Evolutionary conservation across 2,797 vertebrate genomes (phyloP).

Genomic region (Carapus acus): DNA sequence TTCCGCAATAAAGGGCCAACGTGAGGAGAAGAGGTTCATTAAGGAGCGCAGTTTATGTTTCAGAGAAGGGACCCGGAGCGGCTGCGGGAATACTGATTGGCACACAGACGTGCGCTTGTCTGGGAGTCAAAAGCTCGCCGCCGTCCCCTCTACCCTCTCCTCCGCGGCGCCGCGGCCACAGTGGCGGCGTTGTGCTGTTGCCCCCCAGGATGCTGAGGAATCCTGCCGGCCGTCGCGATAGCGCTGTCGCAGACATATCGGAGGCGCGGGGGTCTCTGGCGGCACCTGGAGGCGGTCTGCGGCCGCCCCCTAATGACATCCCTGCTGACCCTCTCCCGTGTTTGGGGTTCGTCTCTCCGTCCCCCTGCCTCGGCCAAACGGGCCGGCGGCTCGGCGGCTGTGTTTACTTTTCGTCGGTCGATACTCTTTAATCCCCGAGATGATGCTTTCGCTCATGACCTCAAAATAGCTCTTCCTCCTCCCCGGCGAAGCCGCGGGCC

Average conservation of each 20-base stretch:
- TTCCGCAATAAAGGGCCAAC: slow-evolving; percentile 57
- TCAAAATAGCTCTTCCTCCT: slow-evolving; percentile 65
- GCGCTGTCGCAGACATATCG: slow-evolving; percentile 48
- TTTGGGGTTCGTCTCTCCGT: slow-evolving; percentile 33
- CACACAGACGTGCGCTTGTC: slow-evolving; percentile 68
- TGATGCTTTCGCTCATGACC: slow-evolving; percentile 70
- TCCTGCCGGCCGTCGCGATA: slow-evolving; percentile 42
- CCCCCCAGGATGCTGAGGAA: slow-evolving; percentile 33
- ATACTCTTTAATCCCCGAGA: slow-evolving; percentile 69
- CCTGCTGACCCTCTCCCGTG: slow-evolving; percentile 37
- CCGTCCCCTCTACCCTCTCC: too few relatives aligned
- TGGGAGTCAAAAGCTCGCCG: slow-evolving; percentile 51
- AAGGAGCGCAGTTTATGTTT: slow-evolving; percentile 65
- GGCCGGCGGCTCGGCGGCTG: slow-evolving; percentile 44
- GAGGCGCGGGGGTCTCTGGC: slow-evolving; percentile 32
- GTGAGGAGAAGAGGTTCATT: slow-evolving; percentile 71
- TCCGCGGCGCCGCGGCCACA: slow-evolving; percentile 50
- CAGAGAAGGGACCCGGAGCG: slow-evolving; percentile 55
- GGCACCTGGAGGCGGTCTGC: slow-evolving; percentile 54
- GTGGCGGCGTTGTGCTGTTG: slow-evolving; percentile 49
- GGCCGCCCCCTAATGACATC: slow-evolving; percentile 50
- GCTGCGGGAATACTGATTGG: slow-evolving; percentile 69
- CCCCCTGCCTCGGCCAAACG: slow-evolving; percentile 49
- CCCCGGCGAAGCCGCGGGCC: slow-evolving; percentile 53
- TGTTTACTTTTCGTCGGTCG: slow-evolving; percentile 65